Base-by-base conservation (phyloP, 92 coral and sea anemone species). In the Anthopleura xanthogrammica region DNA sequence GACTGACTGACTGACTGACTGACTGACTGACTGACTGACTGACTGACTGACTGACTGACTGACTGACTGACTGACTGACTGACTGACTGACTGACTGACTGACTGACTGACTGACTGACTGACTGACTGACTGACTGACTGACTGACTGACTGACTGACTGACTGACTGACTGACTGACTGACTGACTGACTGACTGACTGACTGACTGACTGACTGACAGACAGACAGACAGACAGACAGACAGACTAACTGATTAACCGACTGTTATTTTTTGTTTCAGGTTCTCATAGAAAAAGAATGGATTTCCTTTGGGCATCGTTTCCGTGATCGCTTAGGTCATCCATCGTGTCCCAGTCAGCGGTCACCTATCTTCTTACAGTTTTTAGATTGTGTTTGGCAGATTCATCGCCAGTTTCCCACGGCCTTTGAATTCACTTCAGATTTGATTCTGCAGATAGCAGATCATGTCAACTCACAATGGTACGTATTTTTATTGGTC, bases 341-440 rank as follows among this genome's bases (percentile, higher is more conserved):
- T 78, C 98, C 94, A 72, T 89, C 98, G 3, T 88, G 97, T 36
- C 95, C 95, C 16, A 95, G 98, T 75, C 99, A 97, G 89, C 89
- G 99, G 48, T 97, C 99, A 1, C 97, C 99, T 20, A 91, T 97
- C 36, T 97, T 97, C 80, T 78, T 91, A 23, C 99, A 97, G 87
- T 97, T 97, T 79, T 85, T 97, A 62, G 99, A 96, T 86, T 96
- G 99, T 71, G 95, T 87, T 16, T 96, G 99, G 99, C 99, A 96
- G 95, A 83, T 95, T 75, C 80, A 80, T 13, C 93, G 88, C 52
- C 98, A 95, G 89, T 95, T 94, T 54, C 98, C 98, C 1, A 80
- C 81, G 19, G 89, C 98, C n/a, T 95, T 95, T 85, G 98, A 95
- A 72, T 95, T 95, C 86, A 92, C 92, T 48, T 57, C 94, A 29